Base-by-base conservation (phyloP, 2,797 vertebrate genomes). In the Columba guinea region DNA sequence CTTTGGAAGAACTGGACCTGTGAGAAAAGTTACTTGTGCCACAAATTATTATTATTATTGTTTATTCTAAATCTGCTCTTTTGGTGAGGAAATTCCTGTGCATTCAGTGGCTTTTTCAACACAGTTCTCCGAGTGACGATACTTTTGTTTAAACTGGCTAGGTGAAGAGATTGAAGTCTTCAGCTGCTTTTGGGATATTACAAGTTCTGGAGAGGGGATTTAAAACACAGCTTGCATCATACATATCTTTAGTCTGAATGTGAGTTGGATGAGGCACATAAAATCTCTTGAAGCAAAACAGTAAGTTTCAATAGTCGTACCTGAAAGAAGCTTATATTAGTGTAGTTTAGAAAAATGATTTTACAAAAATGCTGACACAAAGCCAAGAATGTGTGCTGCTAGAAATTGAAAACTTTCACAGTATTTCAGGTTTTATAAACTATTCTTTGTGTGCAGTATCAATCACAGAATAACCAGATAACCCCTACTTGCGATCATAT, bases 221-320 rank as follows among this genome's bases (percentile, higher is more conserved):
- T 93, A 83, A 93, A 93, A 90, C 48, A 76, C 67, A 69, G 24
- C 28, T 75, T 88, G 59, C 23, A 62, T 39, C 56, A 58, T 32
- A 37, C 1, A 0, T 4, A 34, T 30, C 26, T 83, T 73, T 46
- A 53, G 26, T 62, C 15, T 71, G 51, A 67, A 44, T 55, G 19
- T 11, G 34, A 80, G 52, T 23, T 51, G 41, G 11, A 49, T 26
- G 18, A 65, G 34, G 10, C 27, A 73, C 6, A 28, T 51, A 64
- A 73, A 76, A 73, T 46, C 65, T 27, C 44, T 49, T 62, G 60
- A 74, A 94, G 27, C 14, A 69, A 82, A 73, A n/a, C 1, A 73
- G 3, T 32, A 52, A 13, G 64, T 49, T 41, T 63, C 26, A 37
- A 58, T 59, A 83, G 58, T 65, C 41, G 76, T 62, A 49, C 34